phyloP scores from a whole-genome alignment of 2,797 vertebrate genomes.

The Microchirus variegatus region DNA sequence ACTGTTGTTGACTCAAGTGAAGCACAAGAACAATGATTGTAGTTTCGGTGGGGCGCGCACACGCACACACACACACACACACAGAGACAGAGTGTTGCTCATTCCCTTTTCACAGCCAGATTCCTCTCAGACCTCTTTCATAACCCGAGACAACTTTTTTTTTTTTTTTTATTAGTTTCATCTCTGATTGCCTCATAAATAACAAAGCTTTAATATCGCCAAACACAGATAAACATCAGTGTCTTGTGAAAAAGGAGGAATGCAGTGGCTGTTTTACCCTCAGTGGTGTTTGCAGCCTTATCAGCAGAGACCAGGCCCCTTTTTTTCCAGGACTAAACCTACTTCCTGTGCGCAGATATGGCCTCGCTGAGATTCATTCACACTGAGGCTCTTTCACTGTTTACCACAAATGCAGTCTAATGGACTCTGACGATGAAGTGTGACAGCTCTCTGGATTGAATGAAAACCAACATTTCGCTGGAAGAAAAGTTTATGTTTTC shows the following conservation, averaged over 20 bases:
- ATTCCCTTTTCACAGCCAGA: neutral
- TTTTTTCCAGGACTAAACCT: slow-evolving; percentile 42
- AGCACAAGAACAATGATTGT: neutral
- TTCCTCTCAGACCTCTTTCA: neutral
- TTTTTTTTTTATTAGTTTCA: slow-evolving; percentile 2
- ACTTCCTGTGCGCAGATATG: slow-evolving; percentile 38
- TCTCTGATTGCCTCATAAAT: slow-evolving; percentile 16
- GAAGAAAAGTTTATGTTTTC: neutral
- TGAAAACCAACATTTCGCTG: neutral
- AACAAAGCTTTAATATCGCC: slow-evolving; percentile 18
- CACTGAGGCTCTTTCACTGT: slow-evolving; percentile 12
- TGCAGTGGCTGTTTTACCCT: slow-evolving; percentile 31
- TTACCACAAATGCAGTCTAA: slow-evolving; percentile 7
- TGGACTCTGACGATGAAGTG: slow-evolving; percentile 17
- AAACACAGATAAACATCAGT: slow-evolving; percentile 27
- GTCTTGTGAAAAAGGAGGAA: slow-evolving; percentile 33
- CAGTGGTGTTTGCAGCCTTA: slow-evolving; percentile 50
- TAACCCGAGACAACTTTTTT: neutral
- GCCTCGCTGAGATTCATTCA: slow-evolving; percentile 34
- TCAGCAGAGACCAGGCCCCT: slow-evolving; percentile 61
- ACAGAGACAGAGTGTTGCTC: neutral
- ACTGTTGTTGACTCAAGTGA: neutral
- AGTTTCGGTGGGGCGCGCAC: slow-evolving; percentile 6
- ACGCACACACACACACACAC: too few relatives aligned
- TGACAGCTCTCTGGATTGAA: slow-evolving; percentile 9